phyloP scores from a whole-genome alignment of 2,797 vertebrate genomes.

The Sphaeramia orbicularis region DNA sequence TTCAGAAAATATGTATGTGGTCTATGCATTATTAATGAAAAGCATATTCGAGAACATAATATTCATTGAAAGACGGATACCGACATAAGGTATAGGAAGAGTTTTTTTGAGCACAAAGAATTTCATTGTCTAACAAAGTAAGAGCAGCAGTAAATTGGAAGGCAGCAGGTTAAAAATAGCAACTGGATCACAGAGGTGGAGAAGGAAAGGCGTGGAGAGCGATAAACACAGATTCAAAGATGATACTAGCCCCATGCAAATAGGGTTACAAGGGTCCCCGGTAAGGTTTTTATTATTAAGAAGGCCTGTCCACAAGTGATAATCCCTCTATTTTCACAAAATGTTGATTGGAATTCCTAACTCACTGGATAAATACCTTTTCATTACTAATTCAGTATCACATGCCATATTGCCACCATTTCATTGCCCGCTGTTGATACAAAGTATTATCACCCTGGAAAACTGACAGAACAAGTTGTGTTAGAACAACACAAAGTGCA shows the following conservation, averaged over 20 bases:
- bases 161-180: conserved; percentile 59
- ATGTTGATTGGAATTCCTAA: neutral
- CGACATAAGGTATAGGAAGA: conserved; percentile 22
- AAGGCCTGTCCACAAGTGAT: no score
- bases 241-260: no score
- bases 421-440: no score
- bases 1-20: conserved; percentile 27
- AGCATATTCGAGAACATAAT: conserved; percentile 12
- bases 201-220: conserved; percentile 25
- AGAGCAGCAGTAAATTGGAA: conserved; percentile 31
- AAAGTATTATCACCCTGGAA: neutral
- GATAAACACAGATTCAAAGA: conserved; percentile 35
- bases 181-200: conserved; percentile 50
- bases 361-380: neutral
- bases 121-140: conserved; percentile 28
- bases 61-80: neutral
- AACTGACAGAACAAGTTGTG: neutral
- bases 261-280: no score
- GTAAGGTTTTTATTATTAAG: no score
- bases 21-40: conserved; percentile 29
- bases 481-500: neutral
- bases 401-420: no score
- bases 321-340: no score
- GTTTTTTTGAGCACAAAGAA: conserved; percentile 50
- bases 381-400: neutral